phyloP scores from a whole-genome alignment of 2,113 vertebrate genomes.

The Ictalurus punctatus region DNA sequence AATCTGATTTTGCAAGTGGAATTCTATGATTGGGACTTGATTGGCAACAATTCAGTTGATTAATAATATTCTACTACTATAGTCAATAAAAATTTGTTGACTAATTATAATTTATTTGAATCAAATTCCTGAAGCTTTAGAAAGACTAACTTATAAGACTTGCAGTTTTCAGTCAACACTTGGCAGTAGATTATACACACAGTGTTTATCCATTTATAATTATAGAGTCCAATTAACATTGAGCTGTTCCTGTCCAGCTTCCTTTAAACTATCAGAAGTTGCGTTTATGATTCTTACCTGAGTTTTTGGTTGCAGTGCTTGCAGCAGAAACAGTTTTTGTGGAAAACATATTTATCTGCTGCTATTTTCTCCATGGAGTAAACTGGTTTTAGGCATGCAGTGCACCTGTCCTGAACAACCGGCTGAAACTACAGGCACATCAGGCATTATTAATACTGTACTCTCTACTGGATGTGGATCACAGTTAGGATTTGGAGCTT shows the following conservation, averaged over 20 bases:
- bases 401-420: conserved; percentile 70
- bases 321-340: conserved; percentile 82
- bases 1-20: background rate
- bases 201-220: background rate
- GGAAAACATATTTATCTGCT: conserved; percentile 73
- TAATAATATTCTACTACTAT: background rate
- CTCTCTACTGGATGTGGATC: background rate
- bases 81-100: background rate
- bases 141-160: background rate
- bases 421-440: conserved; percentile 70
- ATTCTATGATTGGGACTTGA: background rate
- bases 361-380: conserved; percentile 76
- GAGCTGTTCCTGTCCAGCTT: background rate
- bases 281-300: conserved; percentile 73
- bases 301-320: conserved; percentile 78
- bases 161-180: background rate
- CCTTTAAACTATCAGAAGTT: background rate
- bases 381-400: conserved; percentile 74
- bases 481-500: background rate
- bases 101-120: background rate
- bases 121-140: background rate
- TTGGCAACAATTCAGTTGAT: background rate
- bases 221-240: background rate
- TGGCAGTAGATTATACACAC: conserved; percentile 23
- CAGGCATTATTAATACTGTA: background rate